A percentile compares a stretch with the other conserved stretches of the same genome.
These are phyloP conservation scores for Rhagoletis pomonella DNA, from an alignment of 1,140 invertebrate species.

Conservation along the genomic window DNA sequence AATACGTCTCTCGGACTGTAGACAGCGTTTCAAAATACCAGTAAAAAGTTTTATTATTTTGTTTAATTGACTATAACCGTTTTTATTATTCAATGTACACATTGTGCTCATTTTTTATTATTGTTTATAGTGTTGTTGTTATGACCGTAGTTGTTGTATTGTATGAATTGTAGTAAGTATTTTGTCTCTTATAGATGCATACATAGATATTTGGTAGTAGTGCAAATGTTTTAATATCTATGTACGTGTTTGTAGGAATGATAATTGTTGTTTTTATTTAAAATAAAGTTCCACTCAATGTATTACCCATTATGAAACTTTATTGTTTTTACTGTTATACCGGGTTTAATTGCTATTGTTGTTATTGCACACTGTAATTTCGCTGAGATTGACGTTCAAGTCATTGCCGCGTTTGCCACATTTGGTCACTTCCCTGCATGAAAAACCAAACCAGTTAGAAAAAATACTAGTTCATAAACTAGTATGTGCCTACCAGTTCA, in stretches of 20 bases:
- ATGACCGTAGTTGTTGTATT: conserved; percentile 8
- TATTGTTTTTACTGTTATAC: conserved; percentile 36
- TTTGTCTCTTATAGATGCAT: background rate
- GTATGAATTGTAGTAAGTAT: background rate
- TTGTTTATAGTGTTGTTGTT: conserved; percentile 6
- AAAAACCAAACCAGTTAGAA: no score
- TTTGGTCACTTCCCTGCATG: no score
- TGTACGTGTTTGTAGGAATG: background rate
- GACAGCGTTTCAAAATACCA: conserved; percentile 21
- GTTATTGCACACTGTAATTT: background rate
- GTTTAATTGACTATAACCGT: conserved; percentile 71
- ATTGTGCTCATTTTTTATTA: conserved; percentile 46
- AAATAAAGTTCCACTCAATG: conserved; percentile 2
- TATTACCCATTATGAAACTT: background rate
- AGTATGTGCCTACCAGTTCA: no score
- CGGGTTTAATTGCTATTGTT: conserved; percentile 2
- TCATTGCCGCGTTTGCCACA: no score
- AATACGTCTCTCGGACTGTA: background rate
- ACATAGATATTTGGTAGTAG: background rate
- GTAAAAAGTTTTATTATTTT: conserved; percentile 66
- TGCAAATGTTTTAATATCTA: background rate
- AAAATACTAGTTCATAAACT: no score
- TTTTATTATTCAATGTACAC: conserved; percentile 61
- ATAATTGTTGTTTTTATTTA: background rate
- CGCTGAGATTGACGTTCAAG: background rate